These are phyloP conservation scores for Saccopteryx leptura DNA, from an alignment of 2,113 vertebrate genomes.

Conservation along the genomic window DNA sequence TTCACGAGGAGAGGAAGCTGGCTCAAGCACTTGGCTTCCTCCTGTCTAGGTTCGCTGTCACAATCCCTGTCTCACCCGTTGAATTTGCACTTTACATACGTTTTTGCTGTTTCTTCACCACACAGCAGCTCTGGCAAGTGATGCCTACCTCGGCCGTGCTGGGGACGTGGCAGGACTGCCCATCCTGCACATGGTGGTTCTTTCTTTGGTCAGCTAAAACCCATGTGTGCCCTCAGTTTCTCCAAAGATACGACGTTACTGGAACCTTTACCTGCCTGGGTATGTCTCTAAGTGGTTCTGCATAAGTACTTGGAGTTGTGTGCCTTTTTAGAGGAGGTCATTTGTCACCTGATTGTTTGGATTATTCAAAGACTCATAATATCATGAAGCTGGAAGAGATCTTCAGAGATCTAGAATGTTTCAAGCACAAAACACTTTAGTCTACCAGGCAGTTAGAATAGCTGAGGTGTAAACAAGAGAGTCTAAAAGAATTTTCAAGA, in stretches of 20 bases:
- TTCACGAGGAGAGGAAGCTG: background rate
- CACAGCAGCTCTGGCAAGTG: background rate
- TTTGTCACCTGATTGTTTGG: constrained; percentile 45
- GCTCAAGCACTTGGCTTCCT: background rate
- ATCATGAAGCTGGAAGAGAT: constrained; percentile 61
- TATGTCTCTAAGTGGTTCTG: constrained; percentile 35
- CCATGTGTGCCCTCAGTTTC: background rate
- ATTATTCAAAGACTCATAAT: constrained; percentile 53
- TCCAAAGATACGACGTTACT: constrained; percentile 1
- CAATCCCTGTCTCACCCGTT: background rate
- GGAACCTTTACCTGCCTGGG: background rate
- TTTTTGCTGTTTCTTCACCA: constrained; percentile 34
- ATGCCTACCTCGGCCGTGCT: background rate
- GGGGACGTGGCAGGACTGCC: background rate
- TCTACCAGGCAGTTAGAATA: background rate
- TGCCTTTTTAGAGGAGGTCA: constrained; percentile 48
- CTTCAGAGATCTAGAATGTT: constrained; percentile 36
- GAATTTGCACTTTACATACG: constrained; percentile 50
- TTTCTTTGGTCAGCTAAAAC: background rate
- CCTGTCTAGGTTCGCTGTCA: background rate
- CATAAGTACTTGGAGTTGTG: constrained; percentile 11
- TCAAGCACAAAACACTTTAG: background rate
- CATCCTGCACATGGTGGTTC: background rate
- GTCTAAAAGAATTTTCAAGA: background rate
- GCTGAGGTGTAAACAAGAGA: background rate